Evolutionary conservation across 2,113 vertebrate genomes (phyloP).

Genomic region (Pygoscelis antarcticus): DNA sequence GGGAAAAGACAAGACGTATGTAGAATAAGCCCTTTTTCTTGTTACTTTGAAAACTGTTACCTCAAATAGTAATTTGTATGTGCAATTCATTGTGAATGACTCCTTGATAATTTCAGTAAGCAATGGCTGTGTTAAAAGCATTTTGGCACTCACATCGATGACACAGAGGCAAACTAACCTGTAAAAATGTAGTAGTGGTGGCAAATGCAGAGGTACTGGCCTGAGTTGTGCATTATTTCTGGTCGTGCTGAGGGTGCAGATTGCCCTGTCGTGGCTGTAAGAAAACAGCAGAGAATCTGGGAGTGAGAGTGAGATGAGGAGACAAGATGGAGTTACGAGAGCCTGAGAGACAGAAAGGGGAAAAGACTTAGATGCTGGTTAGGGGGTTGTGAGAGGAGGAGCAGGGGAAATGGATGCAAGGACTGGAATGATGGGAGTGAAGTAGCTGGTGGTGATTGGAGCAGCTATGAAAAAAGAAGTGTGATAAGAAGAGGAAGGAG

Average conservation of each 20-base stretch:
- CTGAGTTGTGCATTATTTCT: background rate
- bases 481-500: background rate
- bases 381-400: background rate
- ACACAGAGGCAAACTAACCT: background rate
- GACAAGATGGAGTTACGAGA: background rate
- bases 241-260: background rate
- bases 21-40: background rate
- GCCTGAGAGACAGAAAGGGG: background rate
- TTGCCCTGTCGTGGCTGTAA: background rate
- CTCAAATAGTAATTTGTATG: background rate
- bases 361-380: background rate
- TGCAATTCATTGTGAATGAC: background rate
- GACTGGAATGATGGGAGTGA: background rate
- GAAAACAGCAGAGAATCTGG: background rate
- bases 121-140: background rate
- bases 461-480: background rate
- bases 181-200: background rate
- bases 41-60: background rate
- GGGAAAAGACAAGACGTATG: background rate
- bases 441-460: background rate
- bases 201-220: background rate
- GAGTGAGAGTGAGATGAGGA: background rate
- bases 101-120: background rate
- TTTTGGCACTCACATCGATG: fast-evolving
- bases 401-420: background rate